These are phyloP conservation scores for Nasonia longicornis DNA, from an alignment of 1,140 invertebrate genomes.

Conservation along the genomic window DNA sequence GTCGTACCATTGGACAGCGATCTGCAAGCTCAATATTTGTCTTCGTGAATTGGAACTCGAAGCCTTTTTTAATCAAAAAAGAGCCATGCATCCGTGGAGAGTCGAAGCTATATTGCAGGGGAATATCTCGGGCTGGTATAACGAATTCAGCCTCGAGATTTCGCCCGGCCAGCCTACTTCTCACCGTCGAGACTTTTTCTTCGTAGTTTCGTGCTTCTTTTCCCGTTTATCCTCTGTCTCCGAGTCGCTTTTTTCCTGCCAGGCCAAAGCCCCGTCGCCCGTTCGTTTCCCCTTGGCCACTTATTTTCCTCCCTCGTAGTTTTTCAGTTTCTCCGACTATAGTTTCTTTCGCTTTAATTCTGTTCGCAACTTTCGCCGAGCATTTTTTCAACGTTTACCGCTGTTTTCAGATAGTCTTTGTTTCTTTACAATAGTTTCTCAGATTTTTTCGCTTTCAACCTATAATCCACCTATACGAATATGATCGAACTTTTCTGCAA, in stretches of 20 bases:
- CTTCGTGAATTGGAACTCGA: background rate
- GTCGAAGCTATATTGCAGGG: no score
- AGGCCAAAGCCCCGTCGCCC: background rate
- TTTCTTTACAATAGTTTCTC: background rate
- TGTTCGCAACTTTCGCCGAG: background rate
- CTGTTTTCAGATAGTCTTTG: background rate
- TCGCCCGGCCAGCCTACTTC: background rate
- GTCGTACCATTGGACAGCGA: no score
- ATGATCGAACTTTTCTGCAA: no score
- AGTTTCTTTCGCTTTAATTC: constrained; percentile 5
- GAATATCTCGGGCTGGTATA: background rate
- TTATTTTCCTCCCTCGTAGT: background rate
- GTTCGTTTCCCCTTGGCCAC: background rate
- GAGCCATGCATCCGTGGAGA: no score
- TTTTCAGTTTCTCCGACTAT: background rate
- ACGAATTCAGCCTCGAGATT: background rate
- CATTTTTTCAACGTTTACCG: background rate
- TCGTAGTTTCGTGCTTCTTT: background rate
- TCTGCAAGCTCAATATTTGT: background rate
- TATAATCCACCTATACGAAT: no score
- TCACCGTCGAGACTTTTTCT: background rate
- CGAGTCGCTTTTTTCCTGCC: background rate
- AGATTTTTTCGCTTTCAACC: no score
- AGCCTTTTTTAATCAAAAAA: background rate
- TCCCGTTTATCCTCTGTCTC: background rate